Conservation (phyloP, 2,888 invertebrate genomes). For the Eupithecia inturbata region DNA sequence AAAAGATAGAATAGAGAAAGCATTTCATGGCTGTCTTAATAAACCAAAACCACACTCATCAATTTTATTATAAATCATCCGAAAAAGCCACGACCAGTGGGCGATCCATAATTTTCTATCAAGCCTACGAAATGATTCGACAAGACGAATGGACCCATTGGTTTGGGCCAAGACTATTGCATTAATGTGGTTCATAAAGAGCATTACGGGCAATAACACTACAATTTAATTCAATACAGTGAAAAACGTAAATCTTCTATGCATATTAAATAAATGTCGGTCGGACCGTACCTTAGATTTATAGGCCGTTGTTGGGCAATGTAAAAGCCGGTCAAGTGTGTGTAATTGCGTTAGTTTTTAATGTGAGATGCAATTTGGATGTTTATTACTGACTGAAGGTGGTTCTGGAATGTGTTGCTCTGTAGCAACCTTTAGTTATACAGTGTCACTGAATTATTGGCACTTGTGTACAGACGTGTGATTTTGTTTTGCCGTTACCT, state of each 20-base stretch:
- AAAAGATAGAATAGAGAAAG: background rate
- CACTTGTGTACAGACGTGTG: background rate
- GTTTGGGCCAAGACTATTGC: slow-evolving; percentile 47
- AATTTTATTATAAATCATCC: slow-evolving; percentile 43
- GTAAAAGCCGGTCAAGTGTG: slow-evolving; percentile 39
- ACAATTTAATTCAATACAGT: slow-evolving; percentile 80
- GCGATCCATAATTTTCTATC: slow-evolving; percentile 47
- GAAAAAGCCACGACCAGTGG: slow-evolving; percentile 37
- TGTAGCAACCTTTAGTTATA: background rate
- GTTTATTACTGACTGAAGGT: slow-evolving; percentile 27
- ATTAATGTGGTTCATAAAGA: slow-evolving; percentile 66
- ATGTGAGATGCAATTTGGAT: slow-evolving; percentile 28
- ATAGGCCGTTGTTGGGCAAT: slow-evolving; percentile 61
- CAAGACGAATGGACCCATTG: slow-evolving; percentile 53
- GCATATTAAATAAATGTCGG: slow-evolving; percentile 80
- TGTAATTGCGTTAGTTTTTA: slow-evolving; percentile 32
- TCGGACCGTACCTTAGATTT: slow-evolving; percentile 68
- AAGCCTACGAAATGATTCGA: slow-evolving; percentile 52
- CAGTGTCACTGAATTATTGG: background rate
- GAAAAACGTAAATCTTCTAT: slow-evolving; percentile 77
- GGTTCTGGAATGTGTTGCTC: background rate
- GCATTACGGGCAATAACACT: slow-evolving; percentile 64
- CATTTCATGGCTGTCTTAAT: slow-evolving; percentile 23
- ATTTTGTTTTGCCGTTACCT: background rate
- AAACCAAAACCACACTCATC: slow-evolving; percentile 36